phyloP scores from a whole-genome alignment of 2,113 vertebrate species.

The Elanus axillaris region DNA sequence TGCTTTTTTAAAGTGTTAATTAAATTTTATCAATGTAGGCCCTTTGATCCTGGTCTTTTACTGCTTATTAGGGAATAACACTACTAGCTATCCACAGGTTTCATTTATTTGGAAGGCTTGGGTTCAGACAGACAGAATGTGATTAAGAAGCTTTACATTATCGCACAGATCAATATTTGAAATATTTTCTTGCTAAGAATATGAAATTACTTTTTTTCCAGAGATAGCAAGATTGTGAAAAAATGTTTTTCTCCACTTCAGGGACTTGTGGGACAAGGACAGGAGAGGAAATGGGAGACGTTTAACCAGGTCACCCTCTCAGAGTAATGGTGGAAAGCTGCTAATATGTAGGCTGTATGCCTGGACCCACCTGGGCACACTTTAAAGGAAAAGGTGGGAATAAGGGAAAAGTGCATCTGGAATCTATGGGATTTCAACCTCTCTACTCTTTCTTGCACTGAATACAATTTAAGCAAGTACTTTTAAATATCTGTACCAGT shows the following conservation, averaged over 20 bases:
- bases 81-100: not conserved
- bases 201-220: not conserved
- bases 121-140: not conserved
- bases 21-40: not conserved
- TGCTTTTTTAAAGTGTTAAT: not conserved
- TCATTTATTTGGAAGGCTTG: not conserved
- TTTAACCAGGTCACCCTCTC: not conserved
- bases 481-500: not conserved
- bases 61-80: not conserved
- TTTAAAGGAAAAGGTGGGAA: not conserved
- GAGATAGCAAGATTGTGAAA: not conserved
- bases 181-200: not conserved
- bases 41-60: not conserved
- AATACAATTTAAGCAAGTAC: not conserved
- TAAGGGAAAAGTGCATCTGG: not conserved
- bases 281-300: not conserved
- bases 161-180: not conserved
- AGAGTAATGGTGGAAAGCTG: not conserved
- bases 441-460: not conserved
- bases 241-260: not conserved
- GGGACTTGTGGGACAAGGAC: not conserved
- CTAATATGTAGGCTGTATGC: not conserved
- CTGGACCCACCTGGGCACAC: not conserved
- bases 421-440: not conserved
- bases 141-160: not conserved